Conservation (phyloP, 2,113 vertebrate species). For the rat (Rattus norvegicus) region GRCr8 NC_086022.1:15719501-15720000, state of each 20-base stretch:
- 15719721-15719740: neutral
- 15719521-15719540: neutral
- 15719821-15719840: neutral
- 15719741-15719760: neutral
- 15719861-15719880: neutral
- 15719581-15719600: neutral
- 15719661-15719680: neutral
- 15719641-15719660: neutral
- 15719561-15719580: neutral
- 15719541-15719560: neutral
- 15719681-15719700: neutral
- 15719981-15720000: neutral
- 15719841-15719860: neutral
- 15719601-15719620: conserved; percentile 7
- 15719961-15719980: neutral
- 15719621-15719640: conserved; percentile 25
- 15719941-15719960: neutral
- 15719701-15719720: neutral
- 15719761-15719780: neutral
- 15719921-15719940: neutral
- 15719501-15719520: neutral
- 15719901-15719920: neutral
- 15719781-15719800: conserved; percentile 36
- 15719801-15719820: neutral
- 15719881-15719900: neutral